Base-by-base conservation (phyloP, 2,888 invertebrate genomes). In the Tanaodytes sp. region DNA sequence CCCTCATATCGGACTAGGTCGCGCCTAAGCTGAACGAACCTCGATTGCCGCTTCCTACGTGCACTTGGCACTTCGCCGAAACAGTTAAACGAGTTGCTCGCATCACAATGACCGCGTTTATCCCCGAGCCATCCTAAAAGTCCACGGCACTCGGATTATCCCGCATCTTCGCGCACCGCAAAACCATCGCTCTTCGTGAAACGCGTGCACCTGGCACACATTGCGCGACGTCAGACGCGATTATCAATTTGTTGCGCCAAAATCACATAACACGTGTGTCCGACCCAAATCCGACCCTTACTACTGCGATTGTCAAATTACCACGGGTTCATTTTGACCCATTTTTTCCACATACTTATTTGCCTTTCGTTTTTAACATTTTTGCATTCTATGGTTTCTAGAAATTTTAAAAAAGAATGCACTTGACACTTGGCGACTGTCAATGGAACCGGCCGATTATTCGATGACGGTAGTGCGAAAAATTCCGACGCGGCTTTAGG, bases 21-120 rank as follows among this genome's bases (percentile, higher is more conserved):
- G n/a, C n/a, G 52, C 58, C 58, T 70, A 67, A 65, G 66, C 54
- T 62, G n/a, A 65, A 74, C 75, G 76, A 79, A 79, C 79, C 79
- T 80, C 75, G 77, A 78, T 79, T 77, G 76, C 70, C 62, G 75
- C 78, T 77, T 77, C 75, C 78, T 75, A 74, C 77, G 74, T 78
- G 76, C 76, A 74, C 73, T 77, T 76, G 75, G 76, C 76, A 76
- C 72, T 71, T 73, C 72, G 74, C 75, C 76, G 74, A 73, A 73
- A 77, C 73, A 75, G 73, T 71, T 72, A 73, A 76, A 67, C 74
- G 71, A 62, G 65, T 71, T 64, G 49, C 72, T 72, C 71, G 72
- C 76, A 76, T 76, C 75, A 74, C 76, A 73, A 69, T 71, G 70
- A 57, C 49, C 66, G 46, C 63, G 49, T 62, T 73, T 72, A 70